Percentiles rank a stretch among this genome's conserved stretches.
Conservation (phyloP, 2,888 invertebrate species). For the Rhaphigaster nebulosa region DNA sequence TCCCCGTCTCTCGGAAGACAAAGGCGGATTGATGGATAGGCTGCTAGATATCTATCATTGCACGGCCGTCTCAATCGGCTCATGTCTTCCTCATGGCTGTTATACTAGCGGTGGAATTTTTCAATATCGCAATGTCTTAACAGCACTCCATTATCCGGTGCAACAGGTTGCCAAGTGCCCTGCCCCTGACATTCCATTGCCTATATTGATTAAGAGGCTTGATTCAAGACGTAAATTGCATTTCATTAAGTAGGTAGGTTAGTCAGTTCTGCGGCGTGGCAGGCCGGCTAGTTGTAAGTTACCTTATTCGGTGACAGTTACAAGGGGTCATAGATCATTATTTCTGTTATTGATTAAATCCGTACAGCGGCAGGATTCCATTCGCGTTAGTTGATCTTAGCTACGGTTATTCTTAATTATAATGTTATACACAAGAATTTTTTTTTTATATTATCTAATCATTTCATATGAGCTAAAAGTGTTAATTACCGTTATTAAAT, state of each 20-base stretch:
- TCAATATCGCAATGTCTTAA: background rate
- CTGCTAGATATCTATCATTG: background rate
- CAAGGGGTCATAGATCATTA: background rate
- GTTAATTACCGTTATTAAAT: no score
- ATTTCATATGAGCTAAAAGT: background rate
- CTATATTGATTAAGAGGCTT: background rate
- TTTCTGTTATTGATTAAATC: background rate
- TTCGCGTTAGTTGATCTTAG: background rate
- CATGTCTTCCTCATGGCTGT: background rate
- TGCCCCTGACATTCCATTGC: background rate
- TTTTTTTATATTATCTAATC: background rate
- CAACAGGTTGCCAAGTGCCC: background rate
- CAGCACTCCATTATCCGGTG: background rate
- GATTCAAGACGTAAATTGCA: background rate
- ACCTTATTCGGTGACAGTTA: background rate
- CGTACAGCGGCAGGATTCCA: background rate
- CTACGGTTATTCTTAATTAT: background rate
- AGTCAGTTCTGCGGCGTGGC: background rate
- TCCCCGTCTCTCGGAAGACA: background rate
- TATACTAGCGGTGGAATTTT: background rate
- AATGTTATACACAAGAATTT: background rate
- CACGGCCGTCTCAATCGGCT: background rate
- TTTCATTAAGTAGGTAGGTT: slow-evolving; percentile 1
- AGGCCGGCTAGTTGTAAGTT: background rate
- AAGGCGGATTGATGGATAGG: slow-evolving; percentile 22